Percentiles rank a stretch among this genome's conserved stretches.
These are phyloP conservation scores for Proisotoma minuta DNA, from an alignment of 2,888 invertebrate species.

Conservation along the genomic window DNA sequence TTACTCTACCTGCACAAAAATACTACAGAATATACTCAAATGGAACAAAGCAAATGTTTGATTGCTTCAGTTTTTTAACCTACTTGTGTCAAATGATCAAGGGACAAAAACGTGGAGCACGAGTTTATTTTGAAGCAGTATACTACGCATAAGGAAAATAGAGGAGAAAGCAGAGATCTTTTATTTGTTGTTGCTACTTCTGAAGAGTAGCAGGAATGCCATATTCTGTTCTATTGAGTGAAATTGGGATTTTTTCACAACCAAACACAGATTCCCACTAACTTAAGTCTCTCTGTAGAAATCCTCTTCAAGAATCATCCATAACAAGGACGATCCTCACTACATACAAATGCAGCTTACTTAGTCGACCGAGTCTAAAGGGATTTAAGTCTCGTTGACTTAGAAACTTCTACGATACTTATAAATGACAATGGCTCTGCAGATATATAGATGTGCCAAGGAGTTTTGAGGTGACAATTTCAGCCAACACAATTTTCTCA, in stretches of 20 bases:
- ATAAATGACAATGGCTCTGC: conserved; percentile 3
- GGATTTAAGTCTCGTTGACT: conserved; percentile 12
- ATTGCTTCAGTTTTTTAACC: no score
- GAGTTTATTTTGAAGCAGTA: no score
- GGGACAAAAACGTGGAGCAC: no score
- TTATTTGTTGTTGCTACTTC: not conserved
- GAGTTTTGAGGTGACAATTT: conserved; percentile 1
- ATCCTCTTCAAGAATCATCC: conserved; percentile 10
- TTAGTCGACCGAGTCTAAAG: conserved; percentile 12
- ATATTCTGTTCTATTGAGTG: not conserved
- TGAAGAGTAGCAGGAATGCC: not conserved
- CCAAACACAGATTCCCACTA: not conserved
- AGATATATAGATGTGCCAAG: not conserved
- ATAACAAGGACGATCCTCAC: conserved; percentile 12
- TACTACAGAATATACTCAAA: no score
- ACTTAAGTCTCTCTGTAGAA: not conserved
- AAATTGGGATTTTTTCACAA: conserved; percentile 6
- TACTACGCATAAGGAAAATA: no score
- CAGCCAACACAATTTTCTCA: not conserved
- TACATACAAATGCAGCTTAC: conserved; percentile 16
- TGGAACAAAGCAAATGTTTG: no score
- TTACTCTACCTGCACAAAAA: no score
- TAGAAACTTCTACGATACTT: conserved; percentile 11
- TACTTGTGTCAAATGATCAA: no score
- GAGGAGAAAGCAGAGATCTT: no score